Evolutionary conservation across 2,888 invertebrate genomes (phyloP).

Genomic region (Cerceris rybyensis): DNA sequence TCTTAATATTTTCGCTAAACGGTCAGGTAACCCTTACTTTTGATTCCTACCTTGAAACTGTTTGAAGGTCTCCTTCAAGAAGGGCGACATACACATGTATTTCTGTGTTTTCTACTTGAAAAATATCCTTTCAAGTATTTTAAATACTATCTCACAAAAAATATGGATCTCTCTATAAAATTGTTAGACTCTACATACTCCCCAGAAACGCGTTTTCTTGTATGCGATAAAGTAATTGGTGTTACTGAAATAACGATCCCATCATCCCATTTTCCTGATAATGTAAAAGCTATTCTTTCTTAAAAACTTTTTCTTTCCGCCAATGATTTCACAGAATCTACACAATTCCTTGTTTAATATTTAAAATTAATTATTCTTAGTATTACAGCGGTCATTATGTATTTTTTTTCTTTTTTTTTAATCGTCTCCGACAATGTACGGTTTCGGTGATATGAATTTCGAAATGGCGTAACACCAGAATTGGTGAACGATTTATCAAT

Average conservation of each 20-base stretch:
- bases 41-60: conserved; percentile 74
- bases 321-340: conserved; percentile 5
- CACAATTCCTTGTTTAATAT: conserved; percentile 17
- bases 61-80: conserved; percentile 70
- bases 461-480: conserved; percentile 35
- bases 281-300: background rate
- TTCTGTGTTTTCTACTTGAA: conserved; percentile 68
- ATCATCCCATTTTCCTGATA: conserved; percentile 7
- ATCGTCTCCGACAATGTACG: conserved; percentile 16
- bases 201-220: conserved; percentile 49
- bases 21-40: conserved; percentile 62
- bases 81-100: conserved; percentile 44
- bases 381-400: conserved; percentile 18
- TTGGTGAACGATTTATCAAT: conserved; percentile 52
- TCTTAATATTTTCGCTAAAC: conserved; percentile 61
- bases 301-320: conserved; percentile 9
- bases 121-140: conserved; percentile 74
- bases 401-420: conserved; percentile 6
- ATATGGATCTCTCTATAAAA: conserved; percentile 78
- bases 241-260: conserved; percentile 35
- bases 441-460: conserved; percentile 45
- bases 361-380: background rate
- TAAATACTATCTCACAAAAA: conserved; percentile 79
- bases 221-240: conserved; percentile 45
- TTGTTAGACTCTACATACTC: conserved; percentile 67